Percentiles rank a stretch among this genome's conserved stretches.
phyloP scores from a whole-genome alignment of 2,113 vertebrate species.

The Petaurus breviceps region DNA sequence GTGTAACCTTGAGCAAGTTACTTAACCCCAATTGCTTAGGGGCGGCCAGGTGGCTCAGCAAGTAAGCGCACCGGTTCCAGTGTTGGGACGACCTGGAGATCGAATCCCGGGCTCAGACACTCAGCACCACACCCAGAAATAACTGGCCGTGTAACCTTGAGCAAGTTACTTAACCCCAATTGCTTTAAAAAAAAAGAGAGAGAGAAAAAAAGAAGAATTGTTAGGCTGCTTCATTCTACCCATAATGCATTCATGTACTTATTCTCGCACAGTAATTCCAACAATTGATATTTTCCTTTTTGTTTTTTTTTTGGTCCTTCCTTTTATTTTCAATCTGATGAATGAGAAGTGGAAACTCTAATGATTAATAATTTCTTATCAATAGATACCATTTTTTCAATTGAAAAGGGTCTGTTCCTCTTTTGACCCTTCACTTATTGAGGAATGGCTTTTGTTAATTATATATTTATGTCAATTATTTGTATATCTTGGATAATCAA shows the following conservation, averaged over 20 bases:
- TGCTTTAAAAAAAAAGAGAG: no score
- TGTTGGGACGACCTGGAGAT: no score
- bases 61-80: no score
- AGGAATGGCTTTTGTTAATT: background rate
- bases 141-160: no score
- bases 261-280: background rate
- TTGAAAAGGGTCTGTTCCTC: background rate
- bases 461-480: background rate
- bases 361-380: background rate
- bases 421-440: background rate
- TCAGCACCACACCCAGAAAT: no score
- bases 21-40: no score
- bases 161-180: no score
- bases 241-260: background rate
- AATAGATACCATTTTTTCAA: background rate
- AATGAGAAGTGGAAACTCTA: background rate
- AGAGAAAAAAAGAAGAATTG: no score
- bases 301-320: fast-evolving
- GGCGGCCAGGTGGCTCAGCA: no score
- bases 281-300: background rate
- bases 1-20: no score
- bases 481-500: background rate
- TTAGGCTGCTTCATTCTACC: background rate
- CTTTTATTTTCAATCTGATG: background rate
- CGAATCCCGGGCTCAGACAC: no score